A percentile compares a stretch with the other conserved stretches of the same genome.
phyloP scores from a whole-genome alignment of 2,888 invertebrate genomes.

The Mythimna pallens region DNA sequence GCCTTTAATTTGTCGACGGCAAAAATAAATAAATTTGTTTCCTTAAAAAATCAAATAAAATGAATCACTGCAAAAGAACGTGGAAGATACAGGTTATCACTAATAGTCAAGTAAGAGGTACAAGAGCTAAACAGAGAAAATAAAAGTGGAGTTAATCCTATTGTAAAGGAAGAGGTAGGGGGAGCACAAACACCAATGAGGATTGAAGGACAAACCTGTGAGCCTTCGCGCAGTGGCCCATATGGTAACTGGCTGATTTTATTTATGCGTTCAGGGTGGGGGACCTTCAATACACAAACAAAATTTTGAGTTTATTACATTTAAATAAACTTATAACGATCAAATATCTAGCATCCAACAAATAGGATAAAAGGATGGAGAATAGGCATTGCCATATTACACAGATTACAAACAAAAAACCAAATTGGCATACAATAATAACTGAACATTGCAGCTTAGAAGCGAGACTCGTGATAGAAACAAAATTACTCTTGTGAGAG shows the following conservation, averaged over 20 bases:
- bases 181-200: constrained; percentile 90
- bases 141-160: constrained; percentile 74
- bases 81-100: constrained; percentile 64
- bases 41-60: constrained; percentile 60
- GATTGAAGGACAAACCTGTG: constrained; percentile 91
- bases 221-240: constrained; percentile 93
- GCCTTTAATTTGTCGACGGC: constrained; percentile 13
- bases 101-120: constrained; percentile 74
- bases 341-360: constrained; percentile 81
- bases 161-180: constrained; percentile 82
- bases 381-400: constrained; percentile 74
- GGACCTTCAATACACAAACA: constrained; percentile 92
- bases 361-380: constrained; percentile 79
- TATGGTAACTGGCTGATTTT: constrained; percentile 92
- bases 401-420: constrained; percentile 71
- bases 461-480: constrained; percentile 75
- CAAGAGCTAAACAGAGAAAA: constrained; percentile 73
- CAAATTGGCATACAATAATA: constrained; percentile 71
- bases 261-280: constrained; percentile 91
- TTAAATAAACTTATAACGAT: constrained; percentile 73
- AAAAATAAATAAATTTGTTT: constrained; percentile 40
- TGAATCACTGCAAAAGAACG: constrained; percentile 78
- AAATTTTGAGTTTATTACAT: constrained; percentile 85
- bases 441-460: constrained; percentile 73
- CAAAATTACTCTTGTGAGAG: constrained; percentile 70